Evolutionary conservation across 2,888 invertebrate genomes (phyloP).

Genomic region (Dusona sp.): DNA sequence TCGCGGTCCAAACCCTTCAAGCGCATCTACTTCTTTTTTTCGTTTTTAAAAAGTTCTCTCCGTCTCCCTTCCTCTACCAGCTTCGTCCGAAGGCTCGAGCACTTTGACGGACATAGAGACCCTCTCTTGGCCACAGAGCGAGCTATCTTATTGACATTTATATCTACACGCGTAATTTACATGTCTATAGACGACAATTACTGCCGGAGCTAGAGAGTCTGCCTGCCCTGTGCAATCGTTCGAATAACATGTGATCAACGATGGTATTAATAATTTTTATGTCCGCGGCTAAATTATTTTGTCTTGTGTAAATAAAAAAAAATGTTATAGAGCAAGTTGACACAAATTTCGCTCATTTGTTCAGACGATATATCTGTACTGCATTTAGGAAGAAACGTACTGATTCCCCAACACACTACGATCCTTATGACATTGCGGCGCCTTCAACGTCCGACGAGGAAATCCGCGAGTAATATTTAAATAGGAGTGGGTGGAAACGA

Average conservation of each 20-base stretch:
- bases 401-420: conserved; percentile 72
- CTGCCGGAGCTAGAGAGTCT: conserved; percentile 66
- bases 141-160: conserved; percentile 84
- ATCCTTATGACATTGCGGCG: conserved; percentile 73
- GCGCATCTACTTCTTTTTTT: conserved; percentile 37
- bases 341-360: not conserved
- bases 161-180: conserved; percentile 83
- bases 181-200: conserved; percentile 84
- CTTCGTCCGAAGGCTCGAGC: conserved; percentile 43
- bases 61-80: conserved; percentile 13
- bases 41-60: conserved; percentile 2
- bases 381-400: conserved; percentile 29
- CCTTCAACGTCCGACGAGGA: conserved; percentile 75
- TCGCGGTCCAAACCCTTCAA: conserved; percentile 53
- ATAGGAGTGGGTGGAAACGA: conserved; percentile 5
- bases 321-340: not conserved
- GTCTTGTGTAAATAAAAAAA: conserved; percentile 7
- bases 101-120: conserved; percentile 64
- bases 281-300: not conserved
- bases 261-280: conserved; percentile 19
- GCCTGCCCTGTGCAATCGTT: conserved; percentile 38
- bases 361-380: not conserved
- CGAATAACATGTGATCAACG: not conserved
- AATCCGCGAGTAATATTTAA: conserved; percentile 76
- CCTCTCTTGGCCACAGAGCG: conserved; percentile 72